Percentiles rank a stretch among this genome's conserved stretches.
These are phyloP conservation scores for Hormaphis cornu DNA, from an alignment of 1,140 invertebrate genomes.

Conservation along the genomic window DNA sequence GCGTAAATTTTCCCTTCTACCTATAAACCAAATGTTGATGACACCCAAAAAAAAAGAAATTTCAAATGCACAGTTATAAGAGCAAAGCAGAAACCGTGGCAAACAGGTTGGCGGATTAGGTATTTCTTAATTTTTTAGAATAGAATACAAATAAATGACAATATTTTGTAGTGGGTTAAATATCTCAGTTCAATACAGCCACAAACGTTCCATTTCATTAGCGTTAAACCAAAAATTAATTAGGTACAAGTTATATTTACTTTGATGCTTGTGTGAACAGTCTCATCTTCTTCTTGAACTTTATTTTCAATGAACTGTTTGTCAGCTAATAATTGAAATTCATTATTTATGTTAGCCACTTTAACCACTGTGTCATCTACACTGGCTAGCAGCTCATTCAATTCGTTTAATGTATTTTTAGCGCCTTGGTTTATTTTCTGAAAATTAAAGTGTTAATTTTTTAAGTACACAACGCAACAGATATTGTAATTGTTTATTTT, in stretches of 20 bases:
- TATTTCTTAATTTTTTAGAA: too few relatives aligned
- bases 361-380: conserved; percentile 3
- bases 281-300: conserved; percentile 27
- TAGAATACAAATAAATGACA: too few relatives aligned
- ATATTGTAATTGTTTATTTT: too few relatives aligned
- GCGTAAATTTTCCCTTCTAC: too few relatives aligned
- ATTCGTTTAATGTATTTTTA: conserved; percentile 14
- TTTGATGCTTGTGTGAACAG: neutral
- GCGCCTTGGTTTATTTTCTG: conserved; percentile 16
- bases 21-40: too few relatives aligned
- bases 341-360: conserved; percentile 23
- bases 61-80: too few relatives aligned
- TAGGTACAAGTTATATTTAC: neutral
- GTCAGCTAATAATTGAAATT: conserved; percentile 24
- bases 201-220: too few relatives aligned
- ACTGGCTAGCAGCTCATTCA: neutral
- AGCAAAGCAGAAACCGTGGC: too few relatives aligned
- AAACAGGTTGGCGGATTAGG: too few relatives aligned
- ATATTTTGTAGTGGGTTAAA: too few relatives aligned
- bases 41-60: too few relatives aligned
- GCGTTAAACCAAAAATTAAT: neutral
- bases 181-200: too few relatives aligned
- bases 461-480: neutral
- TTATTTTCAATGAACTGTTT: conserved; percentile 29
- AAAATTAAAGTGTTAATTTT: neutral